Conservation (phyloP, 1,140 invertebrate genomes). For the Calliopsis andreniformis region DNA sequence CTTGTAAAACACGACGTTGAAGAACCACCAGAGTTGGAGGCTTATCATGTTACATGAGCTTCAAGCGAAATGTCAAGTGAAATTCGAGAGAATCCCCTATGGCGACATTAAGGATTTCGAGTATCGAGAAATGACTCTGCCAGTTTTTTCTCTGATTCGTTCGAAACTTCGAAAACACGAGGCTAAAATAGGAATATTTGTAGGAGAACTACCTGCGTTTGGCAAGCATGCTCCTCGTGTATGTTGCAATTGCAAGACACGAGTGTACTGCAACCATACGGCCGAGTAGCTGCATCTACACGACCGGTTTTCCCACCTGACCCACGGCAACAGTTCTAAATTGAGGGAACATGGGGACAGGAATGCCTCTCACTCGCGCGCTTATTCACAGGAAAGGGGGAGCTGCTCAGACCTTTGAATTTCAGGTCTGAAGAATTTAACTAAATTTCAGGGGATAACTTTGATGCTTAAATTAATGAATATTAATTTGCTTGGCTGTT, state of each 20-base stretch:
- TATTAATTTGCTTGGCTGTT: too few relatives aligned
- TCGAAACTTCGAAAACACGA: background rate
- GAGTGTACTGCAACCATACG: conserved; percentile 26
- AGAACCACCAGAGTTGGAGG: too few relatives aligned
- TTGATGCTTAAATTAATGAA: too few relatives aligned
- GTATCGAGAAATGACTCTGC: background rate
- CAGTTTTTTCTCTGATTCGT: background rate
- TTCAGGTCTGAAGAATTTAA: background rate
- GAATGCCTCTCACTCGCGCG: conserved; percentile 68
- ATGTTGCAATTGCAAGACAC: conserved; percentile 43
- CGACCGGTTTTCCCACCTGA: conserved; percentile 75
- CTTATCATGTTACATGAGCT: too few relatives aligned
- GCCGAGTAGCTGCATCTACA: conserved; percentile 32
- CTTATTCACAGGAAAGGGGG: conserved; percentile 59
- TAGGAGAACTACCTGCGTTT: conserved; percentile 34
- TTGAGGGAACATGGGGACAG: conserved; percentile 51
- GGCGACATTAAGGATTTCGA: too few relatives aligned
- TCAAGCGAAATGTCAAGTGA: too few relatives aligned
- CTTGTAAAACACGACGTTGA: too few relatives aligned
- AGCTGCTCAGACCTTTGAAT: background rate
- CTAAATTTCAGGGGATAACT: too few relatives aligned
- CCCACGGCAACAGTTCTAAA: conserved; percentile 66
- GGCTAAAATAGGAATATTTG: conserved; percentile 18
- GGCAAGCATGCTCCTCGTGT: conserved; percentile 7
- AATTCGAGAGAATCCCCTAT: too few relatives aligned